A percentile compares a stretch with the other conserved stretches of the same genome.
phyloP scores from a whole-genome alignment of 2,888 invertebrate genomes.

The Diplolepis rosae region DNA sequence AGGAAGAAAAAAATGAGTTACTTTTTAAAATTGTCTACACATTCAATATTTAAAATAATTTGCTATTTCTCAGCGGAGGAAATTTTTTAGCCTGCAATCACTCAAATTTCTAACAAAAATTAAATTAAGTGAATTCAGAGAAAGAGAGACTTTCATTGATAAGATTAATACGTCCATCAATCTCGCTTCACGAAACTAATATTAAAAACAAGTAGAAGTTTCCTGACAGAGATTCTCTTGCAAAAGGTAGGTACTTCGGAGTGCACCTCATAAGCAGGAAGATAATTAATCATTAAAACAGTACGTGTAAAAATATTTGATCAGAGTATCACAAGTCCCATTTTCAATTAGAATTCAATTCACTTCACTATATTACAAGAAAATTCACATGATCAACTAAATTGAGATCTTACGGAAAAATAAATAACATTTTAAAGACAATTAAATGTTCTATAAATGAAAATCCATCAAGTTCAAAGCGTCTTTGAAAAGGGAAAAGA shows the following conservation, averaged over 20 bases:
- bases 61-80: background rate
- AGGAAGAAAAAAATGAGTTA: background rate
- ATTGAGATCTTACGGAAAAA: slow-evolving; percentile 60
- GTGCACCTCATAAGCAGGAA: slow-evolving; percentile 41
- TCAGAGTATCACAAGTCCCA: slow-evolving; percentile 59
- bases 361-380: slow-evolving; percentile 13
- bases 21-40: background rate
- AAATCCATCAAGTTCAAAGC: slow-evolving; percentile 25
- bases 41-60: background rate
- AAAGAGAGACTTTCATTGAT: background rate
- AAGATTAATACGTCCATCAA: background rate
- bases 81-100: background rate
- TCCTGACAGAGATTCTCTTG: background rate
- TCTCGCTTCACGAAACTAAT: background rate
- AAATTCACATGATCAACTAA: slow-evolving; percentile 60
- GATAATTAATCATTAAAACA: slow-evolving; percentile 28
- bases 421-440: slow-evolving; percentile 54
- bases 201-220: background rate
- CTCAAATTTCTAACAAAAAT: background rate
- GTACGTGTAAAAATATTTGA: slow-evolving; percentile 42
- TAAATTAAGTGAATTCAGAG: background rate
- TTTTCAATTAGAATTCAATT: background rate
- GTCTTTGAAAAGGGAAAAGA: background rate
- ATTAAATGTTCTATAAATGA: slow-evolving; percentile 28
- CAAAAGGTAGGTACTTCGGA: slow-evolving; percentile 42